Base-by-base conservation (phyloP, 1,140 invertebrate genomes). In the Drosophila kepulauana region DNA sequence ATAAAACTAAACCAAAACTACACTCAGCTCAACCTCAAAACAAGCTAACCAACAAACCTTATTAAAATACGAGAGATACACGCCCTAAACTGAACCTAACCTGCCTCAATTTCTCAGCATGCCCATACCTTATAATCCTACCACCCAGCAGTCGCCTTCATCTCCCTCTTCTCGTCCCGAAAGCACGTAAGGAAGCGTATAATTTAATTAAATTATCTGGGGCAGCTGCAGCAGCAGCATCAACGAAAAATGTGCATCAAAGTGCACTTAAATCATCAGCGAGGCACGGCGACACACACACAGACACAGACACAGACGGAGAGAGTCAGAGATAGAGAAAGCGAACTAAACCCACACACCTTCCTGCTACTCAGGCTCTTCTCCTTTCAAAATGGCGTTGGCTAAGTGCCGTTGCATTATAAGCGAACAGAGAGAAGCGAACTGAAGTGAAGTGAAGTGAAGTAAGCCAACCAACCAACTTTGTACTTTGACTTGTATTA, bases 121-220 rank as follows among this genome's bases (percentile, higher is more conserved):
- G 11, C 13, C 28, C 49, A 38, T 38, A 15, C 61, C 45, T 16
- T 43, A 33, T 30, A 11, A 4, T 51, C 11, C 20, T 1, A 28
- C 46, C 25, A 3, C 2, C 11, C 49, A 46, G 33, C 46, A 25
- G 20, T 20, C 33, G 1, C 63, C 38, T 16, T 8, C 38, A 28
- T 43, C 56, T 59, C 82, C 33, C 5, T 10, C 2, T 10, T 2
- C 35, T 38, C 35, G 35, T 2, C 35, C 35, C 35, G 10, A 75
- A 82, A 68, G 79, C 65, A 87, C 73, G 73, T 88, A 88, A 88
- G 77, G 84, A 88, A 88, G 85, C 85, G 84, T 89, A 88, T 88
- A 88, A 88, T 88, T 88, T 88, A 88, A 88, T 88, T 84, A 88
- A 88, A 88, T 88, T 88, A 88, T 88, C 85, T 88, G 74, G 84